Evolutionary conservation across 2,888 invertebrate genomes (phyloP).

Genomic region (Synanthedon tipuliformis): DNA sequence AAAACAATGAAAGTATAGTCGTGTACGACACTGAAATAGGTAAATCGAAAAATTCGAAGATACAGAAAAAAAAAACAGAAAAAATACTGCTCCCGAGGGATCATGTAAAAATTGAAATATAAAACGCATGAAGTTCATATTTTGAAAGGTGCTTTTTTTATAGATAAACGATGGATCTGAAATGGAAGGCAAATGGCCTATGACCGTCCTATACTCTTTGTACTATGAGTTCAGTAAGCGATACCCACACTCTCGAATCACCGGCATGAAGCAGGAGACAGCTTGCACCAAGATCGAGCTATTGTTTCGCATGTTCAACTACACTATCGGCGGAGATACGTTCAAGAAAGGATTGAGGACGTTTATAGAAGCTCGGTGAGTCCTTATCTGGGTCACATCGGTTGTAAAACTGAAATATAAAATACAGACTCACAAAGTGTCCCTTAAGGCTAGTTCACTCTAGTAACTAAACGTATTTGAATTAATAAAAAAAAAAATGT

Average conservation of each 20-base stretch:
- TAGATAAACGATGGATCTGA: constrained; percentile 78
- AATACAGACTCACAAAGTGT: no score
- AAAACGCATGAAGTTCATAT: no score
- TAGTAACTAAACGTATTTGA: no score
- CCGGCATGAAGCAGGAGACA: constrained; percentile 80
- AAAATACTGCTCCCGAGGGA: no score
- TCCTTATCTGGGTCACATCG: not conserved
- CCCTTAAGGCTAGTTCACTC: no score
- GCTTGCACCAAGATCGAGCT: constrained; percentile 81
- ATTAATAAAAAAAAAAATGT: no score
- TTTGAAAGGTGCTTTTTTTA: not conserved
- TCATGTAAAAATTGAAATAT: no score
- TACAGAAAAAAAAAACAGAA: no score
- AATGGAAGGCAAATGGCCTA: constrained; percentile 84
- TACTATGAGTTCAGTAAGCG: constrained; percentile 85
- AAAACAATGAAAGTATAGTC: no score
- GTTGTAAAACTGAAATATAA: not conserved
- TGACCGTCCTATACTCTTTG: constrained; percentile 80
- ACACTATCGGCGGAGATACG: constrained; percentile 80
- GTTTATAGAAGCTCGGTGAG: constrained; percentile 74
- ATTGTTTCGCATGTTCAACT: constrained; percentile 90
- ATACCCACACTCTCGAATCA: constrained; percentile 81
- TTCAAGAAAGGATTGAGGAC: constrained; percentile 80
- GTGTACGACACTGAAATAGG: no score
- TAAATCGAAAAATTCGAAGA: no score